Evolutionary conservation across 2,888 invertebrate species (phyloP), one percentile per base, ranked within the genome.

Genomic region (Tenthredo distinguenda): DNA sequence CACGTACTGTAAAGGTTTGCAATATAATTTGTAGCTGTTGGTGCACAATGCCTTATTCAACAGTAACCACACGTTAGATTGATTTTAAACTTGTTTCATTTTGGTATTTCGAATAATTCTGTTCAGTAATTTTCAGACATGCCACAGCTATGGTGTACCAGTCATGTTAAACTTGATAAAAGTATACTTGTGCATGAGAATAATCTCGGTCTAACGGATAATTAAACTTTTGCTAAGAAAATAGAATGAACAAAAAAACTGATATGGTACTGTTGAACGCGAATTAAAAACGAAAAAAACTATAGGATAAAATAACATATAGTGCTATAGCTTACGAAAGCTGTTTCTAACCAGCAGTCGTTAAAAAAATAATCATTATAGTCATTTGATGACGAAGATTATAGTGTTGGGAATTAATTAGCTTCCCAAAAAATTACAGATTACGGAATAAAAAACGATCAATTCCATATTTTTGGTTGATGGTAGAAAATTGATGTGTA

Each of bases 361-460:
- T 87, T 87, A 87, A 89, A 89, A 85, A 89, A 55, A 43, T 21
- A 81, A 91, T 88, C 68, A 90, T 92, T 91, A 89, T 89, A 92
- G 92, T 92, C 92, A 92, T 92, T 92, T 91, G 85, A 92, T 92
- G 93, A 92, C 92, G 86, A 89, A 88, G 88, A 86, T 89, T 89
- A 55, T 65, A 87, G 89, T 87, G 87, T 71, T 87, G 88, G 88
- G 89, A 89, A 87, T 89, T 85, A 88, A 88, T 87, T 88, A 86
- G 87, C 87, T 87, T 87, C 87, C 88, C 86, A 88, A 85, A 88
- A 86, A 85, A 55, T 89, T 89, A 89, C 87, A 87, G 87, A 87
- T 71, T 83, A 87, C 88, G 88, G 87, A 89, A 91, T 90, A 89
- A 88, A 90, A 92, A 91, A 90, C 86, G 88, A 89, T 92, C 90